These are phyloP conservation scores for Pterostichus niger DNA, from an alignment of 2,888 invertebrate genomes.

Conservation along the genomic window DNA sequence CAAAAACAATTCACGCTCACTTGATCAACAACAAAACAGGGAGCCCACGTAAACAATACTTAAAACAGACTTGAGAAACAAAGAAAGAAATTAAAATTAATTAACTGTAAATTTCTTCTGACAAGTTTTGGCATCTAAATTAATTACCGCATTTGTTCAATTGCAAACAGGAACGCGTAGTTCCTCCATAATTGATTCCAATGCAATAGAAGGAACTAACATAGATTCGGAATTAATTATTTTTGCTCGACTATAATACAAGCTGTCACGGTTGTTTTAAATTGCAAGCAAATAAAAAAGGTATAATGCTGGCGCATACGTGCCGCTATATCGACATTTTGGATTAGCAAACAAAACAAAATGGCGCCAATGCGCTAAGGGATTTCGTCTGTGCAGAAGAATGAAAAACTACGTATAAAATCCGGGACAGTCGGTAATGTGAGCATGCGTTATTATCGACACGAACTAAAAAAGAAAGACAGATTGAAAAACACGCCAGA, in stretches of 20 bases:
- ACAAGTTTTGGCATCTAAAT: constrained; percentile 57
- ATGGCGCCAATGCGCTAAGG: constrained; percentile 34
- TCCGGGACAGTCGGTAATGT: constrained; percentile 28
- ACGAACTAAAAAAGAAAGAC: constrained; percentile 56
- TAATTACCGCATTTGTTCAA: constrained; percentile 43
- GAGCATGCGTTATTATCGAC: constrained; percentile 41
- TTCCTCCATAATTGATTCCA: constrained; percentile 28
- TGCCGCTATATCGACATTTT: constrained; percentile 53
- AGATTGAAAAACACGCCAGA: constrained; percentile 40
- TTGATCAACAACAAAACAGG: constrained; percentile 50
- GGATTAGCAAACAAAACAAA: constrained; percentile 62
- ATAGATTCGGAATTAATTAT: constrained; percentile 35
- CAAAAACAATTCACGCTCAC: constrained; percentile 45
- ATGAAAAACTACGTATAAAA: constrained; percentile 46
- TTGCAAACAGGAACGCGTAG: constrained; percentile 4
- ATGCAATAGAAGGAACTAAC: constrained; percentile 20
- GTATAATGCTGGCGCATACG: constrained; percentile 30
- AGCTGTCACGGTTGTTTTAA: constrained; percentile 16
- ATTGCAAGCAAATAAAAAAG: constrained; percentile 36
- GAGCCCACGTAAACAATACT: constrained; percentile 39
- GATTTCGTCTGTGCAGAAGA: constrained; percentile 45
- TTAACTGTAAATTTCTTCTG: constrained; percentile 57
- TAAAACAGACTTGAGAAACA: constrained; percentile 6
- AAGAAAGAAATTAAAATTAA: constrained; percentile 61
- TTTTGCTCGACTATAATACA: constrained; percentile 3